Conservation (phyloP, 1,140 invertebrate genomes). For the Aphaenogaster floridana region DNA sequence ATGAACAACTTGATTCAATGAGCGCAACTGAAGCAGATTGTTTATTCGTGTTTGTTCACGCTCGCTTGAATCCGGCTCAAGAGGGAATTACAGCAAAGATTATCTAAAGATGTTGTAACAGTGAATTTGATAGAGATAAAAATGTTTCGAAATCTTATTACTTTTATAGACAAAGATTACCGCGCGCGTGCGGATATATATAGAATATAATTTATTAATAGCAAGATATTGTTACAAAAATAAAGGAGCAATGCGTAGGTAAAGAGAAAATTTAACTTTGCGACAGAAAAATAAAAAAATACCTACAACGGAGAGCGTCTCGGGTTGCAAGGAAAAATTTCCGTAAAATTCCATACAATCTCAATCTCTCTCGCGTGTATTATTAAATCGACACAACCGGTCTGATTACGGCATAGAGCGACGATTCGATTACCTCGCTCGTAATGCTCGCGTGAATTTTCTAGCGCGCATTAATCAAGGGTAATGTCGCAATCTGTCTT, state of each 20-base stretch:
- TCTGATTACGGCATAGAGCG: conserved; percentile 12
- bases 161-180: background rate
- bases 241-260: background rate
- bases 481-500: conserved; percentile 55
- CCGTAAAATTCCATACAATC: background rate
- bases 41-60: background rate
- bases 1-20: background rate
- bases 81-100: background rate
- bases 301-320: background rate
- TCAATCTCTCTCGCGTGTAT: background rate
- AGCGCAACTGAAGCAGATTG: too few relatives aligned
- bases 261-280: background rate
- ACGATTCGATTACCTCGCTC: conserved; percentile 42
- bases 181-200: background rate
- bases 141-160: background rate
- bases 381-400: background rate
- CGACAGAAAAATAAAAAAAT: background rate
- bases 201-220: background rate
- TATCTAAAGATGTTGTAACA: background rate
- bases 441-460: conserved; percentile 42
- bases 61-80: background rate
- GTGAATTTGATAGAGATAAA: background rate
- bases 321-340: background rate
- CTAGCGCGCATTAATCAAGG: conserved; percentile 46
- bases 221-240: background rate